Evolutionary conservation across 2,888 invertebrate genomes (phyloP).

Genomic region (Helleia helle): DNA sequence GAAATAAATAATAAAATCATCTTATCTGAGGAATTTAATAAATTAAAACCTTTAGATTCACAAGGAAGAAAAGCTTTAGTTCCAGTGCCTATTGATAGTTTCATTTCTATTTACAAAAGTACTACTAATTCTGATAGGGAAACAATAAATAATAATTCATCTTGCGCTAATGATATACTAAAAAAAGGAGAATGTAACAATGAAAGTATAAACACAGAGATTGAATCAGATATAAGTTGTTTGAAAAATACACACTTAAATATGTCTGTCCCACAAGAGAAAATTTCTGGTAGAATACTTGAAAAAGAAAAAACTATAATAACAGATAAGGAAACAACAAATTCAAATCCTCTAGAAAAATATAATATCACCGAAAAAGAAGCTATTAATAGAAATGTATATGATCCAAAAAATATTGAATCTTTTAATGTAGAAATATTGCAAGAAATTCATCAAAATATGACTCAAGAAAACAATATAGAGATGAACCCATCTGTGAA

Average conservation of each 20-base stretch:
- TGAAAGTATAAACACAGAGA: background rate
- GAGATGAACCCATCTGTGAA: background rate
- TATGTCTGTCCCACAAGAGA: too few species aligned
- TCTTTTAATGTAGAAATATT: too few species aligned
- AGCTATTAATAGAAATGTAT: background rate
- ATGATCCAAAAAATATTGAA: too few species aligned
- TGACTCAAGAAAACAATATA: background rate
- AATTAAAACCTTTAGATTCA: background rate
- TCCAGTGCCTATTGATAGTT: conserved; percentile 1
- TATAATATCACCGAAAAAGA: background rate
- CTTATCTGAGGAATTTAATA: conserved; percentile 11
- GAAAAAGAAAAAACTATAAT: too few species aligned
- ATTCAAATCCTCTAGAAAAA: background rate
- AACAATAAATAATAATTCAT: background rate
- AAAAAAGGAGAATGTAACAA: background rate
- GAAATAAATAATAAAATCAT: conserved; percentile 12
- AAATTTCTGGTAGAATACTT: too few species aligned
- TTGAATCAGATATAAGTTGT: too few species aligned
- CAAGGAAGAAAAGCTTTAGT: background rate
- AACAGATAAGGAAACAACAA: too few species aligned
- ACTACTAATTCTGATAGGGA: background rate
- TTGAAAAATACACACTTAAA: too few species aligned
- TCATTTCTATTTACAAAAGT: background rate
- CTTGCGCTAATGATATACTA: background rate
- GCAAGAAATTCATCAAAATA: background rate